Percentiles rank a stretch among this genome's conserved stretches.
phyloP scores from a whole-genome alignment of 2,113 vertebrate species.

The Tauraco erythrolophus region DNA sequence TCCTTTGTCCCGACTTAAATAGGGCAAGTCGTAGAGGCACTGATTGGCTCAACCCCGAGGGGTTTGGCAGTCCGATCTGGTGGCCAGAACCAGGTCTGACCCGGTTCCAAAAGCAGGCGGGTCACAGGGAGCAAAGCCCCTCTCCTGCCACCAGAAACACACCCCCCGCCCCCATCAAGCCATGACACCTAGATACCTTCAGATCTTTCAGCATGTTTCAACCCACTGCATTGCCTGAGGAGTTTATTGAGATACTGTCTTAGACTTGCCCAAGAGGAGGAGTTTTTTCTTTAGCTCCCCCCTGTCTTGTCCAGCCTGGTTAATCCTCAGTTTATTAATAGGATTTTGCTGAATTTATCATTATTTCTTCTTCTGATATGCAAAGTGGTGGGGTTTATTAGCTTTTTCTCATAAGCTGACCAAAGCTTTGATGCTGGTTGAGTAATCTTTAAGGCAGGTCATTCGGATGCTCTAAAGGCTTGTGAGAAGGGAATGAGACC shows the following conservation, averaged over 20 bases:
- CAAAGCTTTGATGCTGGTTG: neutral
- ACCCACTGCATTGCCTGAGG: neutral
- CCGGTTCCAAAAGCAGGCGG: too few species aligned
- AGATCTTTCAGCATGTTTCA: neutral
- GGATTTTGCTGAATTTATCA: neutral
- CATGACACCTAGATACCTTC: too few species aligned
- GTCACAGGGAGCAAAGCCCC: too few species aligned
- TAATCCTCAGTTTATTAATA: neutral
- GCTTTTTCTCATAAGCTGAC: neutral
- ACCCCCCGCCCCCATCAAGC: too few species aligned
- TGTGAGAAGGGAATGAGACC: neutral
- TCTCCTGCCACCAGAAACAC: too few species aligned
- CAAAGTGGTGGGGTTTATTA: neutral
- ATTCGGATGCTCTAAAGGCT: neutral
- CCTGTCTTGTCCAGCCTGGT: neutral
- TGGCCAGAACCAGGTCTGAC: too few species aligned
- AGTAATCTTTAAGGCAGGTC: neutral
- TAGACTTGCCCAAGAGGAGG: neutral
- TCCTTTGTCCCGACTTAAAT: too few species aligned
- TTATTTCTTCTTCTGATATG: neutral
- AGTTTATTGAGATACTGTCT: neutral
- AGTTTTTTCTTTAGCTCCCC: neutral
- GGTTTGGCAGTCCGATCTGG: too few species aligned
- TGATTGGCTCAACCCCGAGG: too few species aligned
- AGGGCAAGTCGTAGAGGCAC: too few species aligned